Conservation (phyloP, 2,113 vertebrate species). For the Ovis canadensis region DNA sequence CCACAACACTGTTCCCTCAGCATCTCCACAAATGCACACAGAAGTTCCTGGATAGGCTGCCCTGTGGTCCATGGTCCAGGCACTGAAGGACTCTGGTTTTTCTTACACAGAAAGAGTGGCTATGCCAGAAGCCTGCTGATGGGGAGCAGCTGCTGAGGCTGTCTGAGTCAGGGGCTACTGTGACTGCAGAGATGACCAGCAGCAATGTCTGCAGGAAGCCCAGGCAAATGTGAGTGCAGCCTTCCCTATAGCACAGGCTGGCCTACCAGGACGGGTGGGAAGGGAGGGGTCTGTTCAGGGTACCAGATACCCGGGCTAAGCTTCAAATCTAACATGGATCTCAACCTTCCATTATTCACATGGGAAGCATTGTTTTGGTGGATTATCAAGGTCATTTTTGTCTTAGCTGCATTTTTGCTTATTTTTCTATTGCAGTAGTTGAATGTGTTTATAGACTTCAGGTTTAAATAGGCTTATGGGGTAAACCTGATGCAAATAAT, state of each 20-base stretch:
- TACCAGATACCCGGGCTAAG: neutral
- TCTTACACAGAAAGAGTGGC: conserved; percentile 75
- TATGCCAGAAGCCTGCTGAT: conserved; percentile 75
- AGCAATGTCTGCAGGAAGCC: conserved; percentile 67
- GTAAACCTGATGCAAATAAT: neutral
- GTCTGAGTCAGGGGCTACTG: conserved; percentile 75
- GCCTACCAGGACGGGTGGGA: neutral
- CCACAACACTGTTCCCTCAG: neutral
- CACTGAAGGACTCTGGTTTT: neutral
- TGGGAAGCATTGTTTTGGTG: neutral
- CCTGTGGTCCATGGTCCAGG: too few relatives aligned
- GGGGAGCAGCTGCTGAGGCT: conserved; percentile 77
- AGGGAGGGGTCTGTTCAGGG: neutral
- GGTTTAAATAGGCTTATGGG: too few relatives aligned
- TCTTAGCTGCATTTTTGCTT: neutral
- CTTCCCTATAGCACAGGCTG: neutral
- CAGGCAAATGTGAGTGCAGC: conserved; percentile 54
- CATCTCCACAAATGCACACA: neutral
- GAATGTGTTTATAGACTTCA: neutral
- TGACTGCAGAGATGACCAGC: conserved; percentile 80
- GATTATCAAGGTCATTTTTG: neutral
- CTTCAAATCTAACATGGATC: neutral
- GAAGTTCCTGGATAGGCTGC: neutral
- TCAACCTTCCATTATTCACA: too few relatives aligned
- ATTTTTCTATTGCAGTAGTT: neutral